phyloP scores from a whole-genome alignment of 2,797 vertebrate species.

The Tragopan temminckii region DNA sequence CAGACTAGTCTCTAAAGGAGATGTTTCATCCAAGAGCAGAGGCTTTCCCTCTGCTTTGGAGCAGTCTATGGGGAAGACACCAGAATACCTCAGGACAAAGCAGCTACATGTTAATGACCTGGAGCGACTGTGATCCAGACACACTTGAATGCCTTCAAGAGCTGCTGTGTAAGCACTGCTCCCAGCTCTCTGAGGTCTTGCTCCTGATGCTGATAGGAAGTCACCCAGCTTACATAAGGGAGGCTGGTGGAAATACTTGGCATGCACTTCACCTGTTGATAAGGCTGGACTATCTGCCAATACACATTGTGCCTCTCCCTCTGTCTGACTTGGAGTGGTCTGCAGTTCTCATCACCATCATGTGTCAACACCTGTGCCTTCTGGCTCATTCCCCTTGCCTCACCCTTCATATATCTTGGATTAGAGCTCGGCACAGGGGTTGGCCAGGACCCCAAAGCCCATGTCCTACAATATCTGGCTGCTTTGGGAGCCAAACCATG shows the following conservation, averaged over 20 bases:
- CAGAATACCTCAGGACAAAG: neutral
- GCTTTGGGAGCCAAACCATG: neutral
- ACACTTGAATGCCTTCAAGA: neutral
- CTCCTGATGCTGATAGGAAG: slow-evolving; percentile 59
- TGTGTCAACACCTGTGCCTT: slow-evolving; percentile 64
- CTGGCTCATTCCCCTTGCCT: slow-evolving; percentile 40
- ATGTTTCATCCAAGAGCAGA: neutral
- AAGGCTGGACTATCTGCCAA: slow-evolving; percentile 59
- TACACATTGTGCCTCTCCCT: slow-evolving; percentile 63
- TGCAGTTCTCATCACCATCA: slow-evolving; percentile 12
- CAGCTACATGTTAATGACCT: neutral
- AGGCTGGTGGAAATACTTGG: slow-evolving; percentile 67
- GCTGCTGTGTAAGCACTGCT: neutral
- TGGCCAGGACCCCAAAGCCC: neutral
- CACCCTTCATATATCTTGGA: slow-evolving; percentile 31
- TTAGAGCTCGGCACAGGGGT: neutral
- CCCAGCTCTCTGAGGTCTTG: neutral
- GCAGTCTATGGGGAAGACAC: neutral
- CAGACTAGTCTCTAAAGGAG: neutral
- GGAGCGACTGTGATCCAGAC: neutral
- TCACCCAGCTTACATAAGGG: slow-evolving; percentile 32
- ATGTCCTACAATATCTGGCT: neutral
- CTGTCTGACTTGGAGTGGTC: slow-evolving; percentile 74
- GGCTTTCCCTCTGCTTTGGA: neutral
- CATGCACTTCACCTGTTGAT: slow-evolving; percentile 57